A percentile compares a stretch with the other conserved stretches of the same genome.
Evolutionary conservation across 2,888 invertebrate species (phyloP).

Genomic region (Lochmaea capreae): DNA sequence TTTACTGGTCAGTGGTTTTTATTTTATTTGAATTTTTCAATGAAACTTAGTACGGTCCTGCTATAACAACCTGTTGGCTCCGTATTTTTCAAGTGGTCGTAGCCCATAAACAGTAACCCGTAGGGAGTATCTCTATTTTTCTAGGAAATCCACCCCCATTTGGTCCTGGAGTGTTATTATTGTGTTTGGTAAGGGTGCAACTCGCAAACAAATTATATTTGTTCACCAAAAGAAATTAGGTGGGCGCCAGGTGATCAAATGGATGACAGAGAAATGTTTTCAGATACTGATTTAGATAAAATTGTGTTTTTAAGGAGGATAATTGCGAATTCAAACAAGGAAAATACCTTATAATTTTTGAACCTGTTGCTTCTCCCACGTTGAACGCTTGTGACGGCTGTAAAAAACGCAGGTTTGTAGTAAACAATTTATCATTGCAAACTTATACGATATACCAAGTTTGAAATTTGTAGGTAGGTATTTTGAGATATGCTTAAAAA

Average conservation of each 20-base stretch:
- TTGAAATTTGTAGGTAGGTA: too few species aligned
- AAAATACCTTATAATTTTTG: too few species aligned
- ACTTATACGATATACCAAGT: too few species aligned
- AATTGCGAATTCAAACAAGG: too few species aligned
- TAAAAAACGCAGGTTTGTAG: too few species aligned
- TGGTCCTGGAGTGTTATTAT: slow-evolving; percentile 6
- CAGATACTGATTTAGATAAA: not conserved
- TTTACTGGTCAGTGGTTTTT: not conserved
- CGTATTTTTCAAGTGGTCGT: not conserved
- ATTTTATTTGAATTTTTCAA: not conserved
- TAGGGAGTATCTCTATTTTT: slow-evolving; percentile 8
- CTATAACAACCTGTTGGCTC: not conserved
- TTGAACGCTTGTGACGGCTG: too few species aligned
- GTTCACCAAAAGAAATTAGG: slow-evolving; percentile 5
- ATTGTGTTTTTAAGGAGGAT: too few species aligned
- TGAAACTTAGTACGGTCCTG: not conserved
- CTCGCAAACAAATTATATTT: slow-evolving; percentile 7
- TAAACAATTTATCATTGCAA: too few species aligned
- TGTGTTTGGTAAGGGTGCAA: slow-evolving; percentile 1
- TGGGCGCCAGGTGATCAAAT: slow-evolving; percentile 6
- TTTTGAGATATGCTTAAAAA: too few species aligned
- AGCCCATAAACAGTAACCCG: slow-evolving; percentile 4
- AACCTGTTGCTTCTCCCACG: too few species aligned
- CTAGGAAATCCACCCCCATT: slow-evolving; percentile 10
- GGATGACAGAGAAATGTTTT: not conserved